Conservation (phyloP, 2,113 vertebrate species). For the Camarhynchus parvulus region DNA sequence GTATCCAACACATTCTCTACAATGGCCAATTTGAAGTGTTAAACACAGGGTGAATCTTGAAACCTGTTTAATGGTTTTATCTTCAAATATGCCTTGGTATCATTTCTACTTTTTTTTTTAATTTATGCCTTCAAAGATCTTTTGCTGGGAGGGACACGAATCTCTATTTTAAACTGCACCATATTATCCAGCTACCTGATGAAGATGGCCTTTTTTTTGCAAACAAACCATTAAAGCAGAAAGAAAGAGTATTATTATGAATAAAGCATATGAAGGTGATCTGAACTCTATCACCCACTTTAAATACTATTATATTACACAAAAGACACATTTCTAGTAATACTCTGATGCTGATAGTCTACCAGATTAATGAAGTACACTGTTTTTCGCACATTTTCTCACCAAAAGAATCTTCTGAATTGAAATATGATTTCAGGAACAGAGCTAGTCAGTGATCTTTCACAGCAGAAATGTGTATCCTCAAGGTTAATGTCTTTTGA, state of each 20-base stretch:
- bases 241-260: not conserved
- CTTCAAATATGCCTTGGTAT: not conserved
- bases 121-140: not conserved
- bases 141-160: not conserved
- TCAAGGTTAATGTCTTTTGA: not conserved
- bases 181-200: not conserved
- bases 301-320: not conserved
- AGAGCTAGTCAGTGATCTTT: not conserved
- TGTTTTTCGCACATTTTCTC: not conserved
- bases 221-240: not conserved
- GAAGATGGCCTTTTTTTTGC: not conserved
- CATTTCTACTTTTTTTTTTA: not conserved
- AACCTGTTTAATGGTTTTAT: not conserved
- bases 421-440: not conserved
- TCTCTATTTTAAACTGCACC: not conserved
- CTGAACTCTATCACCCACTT: not conserved
- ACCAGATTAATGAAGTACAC: not conserved
- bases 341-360: not conserved
- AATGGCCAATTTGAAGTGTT: not conserved
- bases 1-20: not conserved
- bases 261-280: not conserved
- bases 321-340: not conserved
- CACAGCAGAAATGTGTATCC: not conserved
- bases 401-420: not conserved
- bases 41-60: not conserved